These are phyloP conservation scores for Empidonax alnorum DNA, from an alignment of 2,113 vertebrate species.

Conservation along the genomic window DNA sequence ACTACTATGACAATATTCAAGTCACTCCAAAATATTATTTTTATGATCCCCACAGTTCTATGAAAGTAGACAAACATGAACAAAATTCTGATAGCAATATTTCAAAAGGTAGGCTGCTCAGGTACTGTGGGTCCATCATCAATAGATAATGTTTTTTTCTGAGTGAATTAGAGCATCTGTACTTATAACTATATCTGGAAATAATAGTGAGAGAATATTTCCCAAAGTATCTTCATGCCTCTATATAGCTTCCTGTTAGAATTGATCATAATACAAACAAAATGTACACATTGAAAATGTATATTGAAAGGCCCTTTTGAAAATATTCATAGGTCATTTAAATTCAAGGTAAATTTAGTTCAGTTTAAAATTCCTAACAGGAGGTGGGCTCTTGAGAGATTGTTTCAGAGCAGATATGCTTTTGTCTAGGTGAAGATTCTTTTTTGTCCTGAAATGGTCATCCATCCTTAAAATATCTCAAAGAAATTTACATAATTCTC, in stretches of 20 bases:
- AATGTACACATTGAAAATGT: not conserved
- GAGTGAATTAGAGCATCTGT: not conserved
- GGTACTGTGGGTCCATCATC: not conserved
- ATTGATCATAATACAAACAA: not conserved
- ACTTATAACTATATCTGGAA: not conserved
- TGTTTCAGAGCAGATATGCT: not conserved
- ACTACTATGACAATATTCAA: accelerated
- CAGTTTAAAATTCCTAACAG: not conserved
- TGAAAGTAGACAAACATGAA: not conserved
- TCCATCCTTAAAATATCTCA: not conserved
- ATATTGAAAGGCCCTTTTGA: not conserved
- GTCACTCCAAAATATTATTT: not conserved
- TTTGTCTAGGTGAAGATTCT: not conserved
- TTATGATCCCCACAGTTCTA: not conserved
- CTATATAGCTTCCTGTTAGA: not conserved
- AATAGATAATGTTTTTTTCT: not conserved
- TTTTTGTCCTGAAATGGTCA: not conserved
- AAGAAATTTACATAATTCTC: not conserved
- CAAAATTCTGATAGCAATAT: not conserved
- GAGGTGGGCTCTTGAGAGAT: not conserved
- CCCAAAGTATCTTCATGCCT: not conserved
- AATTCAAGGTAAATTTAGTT: conserved; percentile 1
- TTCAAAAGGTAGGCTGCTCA: not conserved
- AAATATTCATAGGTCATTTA: not conserved
- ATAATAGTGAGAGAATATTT: not conserved